Evolutionary conservation across 2,888 invertebrate genomes (phyloP), one percentile per base, ranked within the genome.

Genomic region (Scaptodrosophila latifasciaeformis): DNA sequence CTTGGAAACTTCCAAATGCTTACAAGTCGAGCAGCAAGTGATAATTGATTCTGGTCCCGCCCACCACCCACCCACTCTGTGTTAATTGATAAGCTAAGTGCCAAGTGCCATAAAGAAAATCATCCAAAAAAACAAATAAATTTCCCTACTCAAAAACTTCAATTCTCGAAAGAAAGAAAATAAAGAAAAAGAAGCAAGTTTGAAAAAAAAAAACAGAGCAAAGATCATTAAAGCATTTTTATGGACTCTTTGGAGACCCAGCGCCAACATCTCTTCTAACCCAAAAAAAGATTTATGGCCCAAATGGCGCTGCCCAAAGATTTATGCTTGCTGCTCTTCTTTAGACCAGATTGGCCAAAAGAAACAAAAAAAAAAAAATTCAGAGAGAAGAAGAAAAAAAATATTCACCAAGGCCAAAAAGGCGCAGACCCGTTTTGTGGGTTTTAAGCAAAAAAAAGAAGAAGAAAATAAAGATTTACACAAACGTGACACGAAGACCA

Each of bases 31-130:
- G 40, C 49, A 18, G 30, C 49, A 21, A 34, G 49, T 49, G 51
- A 59, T 69, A 71, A 69, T 71, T 71, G 68, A 59, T 67, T 65
- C 62, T 31, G 24, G 7, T 24, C 37, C 37, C 18, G 37, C 37
- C 37, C 15, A 17, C 15, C 10, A 12, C 17, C 10, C 17, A 15
- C 3, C 15, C 18, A 49, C 17, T 18, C 17, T 37, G 47, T 44
- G 60, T 68, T 80, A 74, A 77, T 67, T 78, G 74, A 75, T 75
- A 80, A 78, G 71, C 78, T 65, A 80, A 80, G 74, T 77, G 72
- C 66, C 79, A 79, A 72, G 79, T 79, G 80, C 62, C 62, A 69
- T 69, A 55, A 72, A 75, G 59, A 47, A 46, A 56, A 42, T 15
- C 27, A 17, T 13, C 31, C 12, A 30, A 30, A 17, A 44, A 66